Evolutionary conservation across 2,113 vertebrate genomes (phyloP).

Genomic region (Piliocolobus tephrosceles): DNA sequence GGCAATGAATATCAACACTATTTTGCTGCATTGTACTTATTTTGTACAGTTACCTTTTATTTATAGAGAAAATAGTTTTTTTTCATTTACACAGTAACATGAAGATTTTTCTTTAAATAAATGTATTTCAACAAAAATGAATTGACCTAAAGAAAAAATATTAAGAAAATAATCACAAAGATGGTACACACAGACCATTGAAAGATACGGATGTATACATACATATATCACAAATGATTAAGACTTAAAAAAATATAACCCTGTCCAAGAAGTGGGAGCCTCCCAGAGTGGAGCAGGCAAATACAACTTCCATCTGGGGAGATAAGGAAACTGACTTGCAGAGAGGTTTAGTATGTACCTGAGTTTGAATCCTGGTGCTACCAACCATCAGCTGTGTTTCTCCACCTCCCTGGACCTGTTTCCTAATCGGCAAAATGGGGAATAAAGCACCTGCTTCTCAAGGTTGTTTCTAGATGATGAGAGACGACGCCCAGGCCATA

Average conservation of each 20-base stretch:
- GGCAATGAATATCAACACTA: background rate
- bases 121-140: background rate
- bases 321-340: background rate
- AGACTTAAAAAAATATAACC: background rate
- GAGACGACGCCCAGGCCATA: background rate
- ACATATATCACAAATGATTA: too few species aligned
- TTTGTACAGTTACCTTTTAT: background rate
- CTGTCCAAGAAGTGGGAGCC: too few species aligned
- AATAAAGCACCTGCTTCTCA: background rate
- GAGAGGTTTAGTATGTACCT: background rate
- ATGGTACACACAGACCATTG: background rate
- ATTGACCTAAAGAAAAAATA: slow-evolving; percentile 33
- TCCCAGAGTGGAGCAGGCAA: background rate
- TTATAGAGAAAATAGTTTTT: background rate
- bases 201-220: background rate
- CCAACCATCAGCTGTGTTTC: background rate
- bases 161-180: background rate
- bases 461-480: background rate
- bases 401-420: background rate
- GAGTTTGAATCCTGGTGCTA: background rate
- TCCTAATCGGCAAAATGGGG: background rate
- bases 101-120: slow-evolving; percentile 51
- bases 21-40: background rate
- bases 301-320: background rate
- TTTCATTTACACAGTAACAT: background rate